Evolutionary conservation across 1,140 invertebrate species (phyloP), one percentile per base, ranked within the genome.

Genomic region (Eumeta japonica): DNA sequence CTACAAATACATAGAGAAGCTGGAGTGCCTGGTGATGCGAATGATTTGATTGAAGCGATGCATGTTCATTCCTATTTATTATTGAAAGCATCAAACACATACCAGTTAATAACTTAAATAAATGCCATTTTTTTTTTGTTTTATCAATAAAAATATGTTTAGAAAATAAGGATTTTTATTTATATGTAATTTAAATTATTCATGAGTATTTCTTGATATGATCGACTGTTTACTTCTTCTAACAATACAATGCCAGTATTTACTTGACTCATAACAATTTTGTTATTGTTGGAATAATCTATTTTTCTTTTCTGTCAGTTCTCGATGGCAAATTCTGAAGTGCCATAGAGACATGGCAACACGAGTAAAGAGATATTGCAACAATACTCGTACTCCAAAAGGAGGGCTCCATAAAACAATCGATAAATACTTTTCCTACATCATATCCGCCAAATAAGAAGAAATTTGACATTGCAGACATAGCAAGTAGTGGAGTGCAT

Each of bases 41-140:
- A 81, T 10, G 64, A 80, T 47, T 79, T 94, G 30, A 78, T 96
- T 24, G 79, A 82, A 30, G 82, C 83, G 32, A 77, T 95, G 39
- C 94, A 96, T 57, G 81, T 87, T 49, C 86, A 92, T 67, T 90
- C 90, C 16, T 87, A 87, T 75, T 76, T 97, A 34, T 75, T 96
- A 41, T 87, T 93, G 56, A 92, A 90, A 73, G 86, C 83, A 9
- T 77, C 79, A n/a, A 84, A 88, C 62, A 76, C 84, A 10, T 97
- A 93, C 41, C 77, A 80, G 67, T 58, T 81, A 30, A 55, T 73
- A 35, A 52, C 62, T n/a, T n/a, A n/a, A n/a, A n/a, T n/a, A n/a
- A n/a, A n/a, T n/a, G 7, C 12, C 12, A 12, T 31, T 7, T 9
- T 7, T 9, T 9, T 14, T 11, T 5, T 9, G 10, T 31, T 12